Base-by-base conservation (phyloP, 2,797 vertebrate genomes). In the Characodon lateralis region DNA sequence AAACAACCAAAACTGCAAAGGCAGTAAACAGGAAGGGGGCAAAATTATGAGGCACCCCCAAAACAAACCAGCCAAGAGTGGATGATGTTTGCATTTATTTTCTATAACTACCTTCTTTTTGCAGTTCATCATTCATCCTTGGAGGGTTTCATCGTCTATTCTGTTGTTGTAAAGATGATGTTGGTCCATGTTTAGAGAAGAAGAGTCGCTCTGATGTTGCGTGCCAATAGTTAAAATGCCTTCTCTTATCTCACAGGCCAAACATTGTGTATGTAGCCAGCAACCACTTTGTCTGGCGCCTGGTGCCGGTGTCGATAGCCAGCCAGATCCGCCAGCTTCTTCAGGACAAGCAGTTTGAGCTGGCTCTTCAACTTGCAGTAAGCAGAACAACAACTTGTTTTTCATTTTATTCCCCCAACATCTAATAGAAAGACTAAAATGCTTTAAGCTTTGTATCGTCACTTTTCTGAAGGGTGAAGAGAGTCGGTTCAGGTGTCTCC, bases 201-300 rank as follows among this genome's bases (percentile, higher is more conserved):
- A 73, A 53, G 59, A 39, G 26, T 55, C 72, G 13, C 48, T 41
- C 46, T 70, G 41, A 55, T 18, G 35, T n/a, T 18, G 0, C 83
- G 18, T 13, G 61, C 26, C 69, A 6, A 24, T 26, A 46, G 6
- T 39, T 80, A 20, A 73, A 74, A 69, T 66, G 51, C 14, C 61
- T 72, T 76, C 59, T 70, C 71, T 24, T 83, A 76, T 87, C 55
- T 78, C 83, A 28, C 91, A 99, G 97, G 83, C 95, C 95, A 77
- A 98, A 99, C 88, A 96, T 97, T 74, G 97, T 99, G 77, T 99
- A 99, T 3, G 98, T 99, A 73, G 98, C 98, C 91, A 99, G 98
- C 92, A 99, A 99, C 95, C 98, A 99, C 92, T 99, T 99, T 90
- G 98, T 99, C 77, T 99, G 98, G 98, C 96, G 98, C 81, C 97